phyloP scores from a whole-genome alignment of 2,113 vertebrate species.

The Phalacrocorax brasilianus region DNA sequence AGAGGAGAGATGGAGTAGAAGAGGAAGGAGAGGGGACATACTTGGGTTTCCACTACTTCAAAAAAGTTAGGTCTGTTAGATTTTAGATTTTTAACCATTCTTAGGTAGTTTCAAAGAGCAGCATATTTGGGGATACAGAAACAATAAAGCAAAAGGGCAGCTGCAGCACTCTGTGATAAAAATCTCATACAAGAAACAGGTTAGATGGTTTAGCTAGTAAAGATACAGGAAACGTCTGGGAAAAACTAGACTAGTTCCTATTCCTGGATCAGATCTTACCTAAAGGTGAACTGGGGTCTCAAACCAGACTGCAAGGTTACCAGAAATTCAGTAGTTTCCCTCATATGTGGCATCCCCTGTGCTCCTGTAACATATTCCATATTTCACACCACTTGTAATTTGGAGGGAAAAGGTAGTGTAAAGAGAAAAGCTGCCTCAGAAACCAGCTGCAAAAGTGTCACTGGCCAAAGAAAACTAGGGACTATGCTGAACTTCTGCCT shows the following conservation, averaged over 20 bases:
- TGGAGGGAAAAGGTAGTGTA: not conserved
- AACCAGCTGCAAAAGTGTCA: not conserved
- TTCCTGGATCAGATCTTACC: not conserved
- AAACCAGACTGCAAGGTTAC: not conserved
- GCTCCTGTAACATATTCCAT: not conserved
- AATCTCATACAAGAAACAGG: not conserved
- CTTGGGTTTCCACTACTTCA: not conserved
- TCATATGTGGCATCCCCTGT: not conserved
- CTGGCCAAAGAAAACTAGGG: not conserved
- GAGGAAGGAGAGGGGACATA: not conserved
- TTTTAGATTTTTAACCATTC: not conserved
- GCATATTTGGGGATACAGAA: not conserved
- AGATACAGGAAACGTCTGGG: not conserved
- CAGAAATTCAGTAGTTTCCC: not conserved
- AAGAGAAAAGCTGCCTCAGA: not conserved
- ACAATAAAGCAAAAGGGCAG: not conserved
- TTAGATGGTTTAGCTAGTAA: not conserved
- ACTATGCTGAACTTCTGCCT: not conserved
- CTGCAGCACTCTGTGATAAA: not conserved
- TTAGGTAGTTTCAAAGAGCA: not conserved
- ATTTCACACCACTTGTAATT: not conserved
- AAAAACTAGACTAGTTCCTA: not conserved
- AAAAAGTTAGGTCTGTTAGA: not conserved
- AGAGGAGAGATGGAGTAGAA: not conserved
- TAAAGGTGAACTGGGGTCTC: not conserved